Base-by-base conservation (phyloP, 2,888 invertebrate genomes). In the Phragmatobia fuliginosa region DNA sequence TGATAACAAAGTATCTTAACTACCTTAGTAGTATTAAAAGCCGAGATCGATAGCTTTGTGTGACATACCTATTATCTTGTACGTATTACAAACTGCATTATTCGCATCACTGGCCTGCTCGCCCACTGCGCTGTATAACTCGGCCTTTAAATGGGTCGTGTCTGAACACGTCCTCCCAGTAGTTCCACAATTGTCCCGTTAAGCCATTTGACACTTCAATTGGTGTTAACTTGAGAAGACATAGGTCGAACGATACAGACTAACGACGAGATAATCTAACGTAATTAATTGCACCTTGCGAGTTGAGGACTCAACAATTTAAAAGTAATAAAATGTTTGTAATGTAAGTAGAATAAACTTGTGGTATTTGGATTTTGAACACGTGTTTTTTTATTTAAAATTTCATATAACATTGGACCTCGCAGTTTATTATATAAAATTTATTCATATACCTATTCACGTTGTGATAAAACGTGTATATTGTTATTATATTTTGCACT, bases 141-240 rank as follows among this genome's bases (percentile, higher is more conserved):
- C 56, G 62, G 60, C 64, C 70, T 73, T 70, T 71, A 32, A 69
- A 32, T 45, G 62, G 18, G 45, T 72, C 72, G 1, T 71, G 76
- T 70, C 72, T 68, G 60, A 62, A 59, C 65, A 65, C 64, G 64
- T 75, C 70, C 71, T 73, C 31, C 63, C 66, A 68, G 75, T 71
- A 70, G 70, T 79, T 77, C 70, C 69, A 74, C 73, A 79, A 85
- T 83, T 85, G 79, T 73, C 79, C 81, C 78, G 82, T 84, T 82
- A 84, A 83, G 83, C 83, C 87, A 87, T 87, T 91, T 91, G 88
- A 89, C 90, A 87, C 83, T 83, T 83, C 84, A 91, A 87, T 91
- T 91, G 90, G 89, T 86, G 90, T 91, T 91, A 90, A 91, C 80
- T 83, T 64, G 75, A 81, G 78, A 78, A 81, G 84, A 83, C 83